Evolutionary conservation across 2,113 vertebrate genomes (phyloP).

Genomic region (Plestiodon gilberti): DNA sequence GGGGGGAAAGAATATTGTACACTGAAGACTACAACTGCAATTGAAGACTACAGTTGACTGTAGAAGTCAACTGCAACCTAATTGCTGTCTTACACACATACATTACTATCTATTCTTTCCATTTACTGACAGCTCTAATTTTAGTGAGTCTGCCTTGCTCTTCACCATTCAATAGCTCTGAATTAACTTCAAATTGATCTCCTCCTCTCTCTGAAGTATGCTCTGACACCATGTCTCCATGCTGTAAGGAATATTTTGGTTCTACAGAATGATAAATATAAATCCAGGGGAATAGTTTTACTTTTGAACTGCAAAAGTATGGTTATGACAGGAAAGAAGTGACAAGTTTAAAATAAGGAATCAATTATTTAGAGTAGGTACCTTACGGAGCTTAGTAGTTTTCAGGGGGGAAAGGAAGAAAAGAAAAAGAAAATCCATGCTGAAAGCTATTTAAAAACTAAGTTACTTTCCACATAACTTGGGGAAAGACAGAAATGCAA

Average conservation of each 20-base stretch:
- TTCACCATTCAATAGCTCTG: accelerated
- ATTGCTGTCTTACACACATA: not conserved
- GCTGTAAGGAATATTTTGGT: not conserved
- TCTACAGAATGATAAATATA: not conserved
- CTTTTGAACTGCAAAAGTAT: not conserved
- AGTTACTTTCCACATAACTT: not conserved
- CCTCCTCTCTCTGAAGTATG: not conserved
- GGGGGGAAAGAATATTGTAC: not conserved
- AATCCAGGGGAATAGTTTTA: not conserved
- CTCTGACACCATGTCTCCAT: not conserved
- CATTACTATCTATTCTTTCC: not conserved
- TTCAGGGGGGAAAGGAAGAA: not conserved
- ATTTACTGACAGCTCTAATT: not conserved
- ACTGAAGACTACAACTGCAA: conserved; percentile 2
- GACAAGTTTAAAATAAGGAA: not conserved
- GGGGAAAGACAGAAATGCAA: not conserved
- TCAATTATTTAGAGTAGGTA: not conserved
- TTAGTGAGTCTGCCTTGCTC: not conserved
- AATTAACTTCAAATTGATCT: not conserved
- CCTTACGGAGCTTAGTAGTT: not conserved
- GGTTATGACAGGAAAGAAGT: not conserved
- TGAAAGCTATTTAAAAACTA: not conserved
- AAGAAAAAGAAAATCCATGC: not conserved
- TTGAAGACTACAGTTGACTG: too few relatives aligned
- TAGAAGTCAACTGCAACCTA: not conserved